phyloP scores from a whole-genome alignment of 37 sponge, comb jelly and placozoan genomes.

The Chondrilla cf. caribensis region DNA sequence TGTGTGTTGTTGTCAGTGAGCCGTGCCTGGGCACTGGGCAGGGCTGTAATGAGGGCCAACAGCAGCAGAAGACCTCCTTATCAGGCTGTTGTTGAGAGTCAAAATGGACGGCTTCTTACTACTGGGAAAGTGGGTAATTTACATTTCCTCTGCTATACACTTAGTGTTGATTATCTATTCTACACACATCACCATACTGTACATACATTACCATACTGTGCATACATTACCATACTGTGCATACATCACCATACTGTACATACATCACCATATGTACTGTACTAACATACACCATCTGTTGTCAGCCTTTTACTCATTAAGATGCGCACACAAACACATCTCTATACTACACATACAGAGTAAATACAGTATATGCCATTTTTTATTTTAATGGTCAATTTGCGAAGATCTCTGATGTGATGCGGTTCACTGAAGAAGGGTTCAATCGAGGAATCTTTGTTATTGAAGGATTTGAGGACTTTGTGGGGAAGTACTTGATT shows the following conservation, averaged over 20 bases:
- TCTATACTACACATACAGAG: no score
- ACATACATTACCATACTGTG: neutral
- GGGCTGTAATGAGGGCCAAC: slow-evolving; percentile 61
- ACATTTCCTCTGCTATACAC: no score
- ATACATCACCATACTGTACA: no score
- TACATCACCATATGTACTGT: no score
- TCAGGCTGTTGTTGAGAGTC: slow-evolving; percentile 35
- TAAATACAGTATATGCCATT: no score
- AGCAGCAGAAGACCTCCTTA: slow-evolving; percentile 24
- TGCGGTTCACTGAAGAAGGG: slow-evolving; percentile 40
- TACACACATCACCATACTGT: neutral
- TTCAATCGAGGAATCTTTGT: slow-evolving; percentile 40
- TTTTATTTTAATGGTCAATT: no score
- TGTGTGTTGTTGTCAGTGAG: slow-evolving; percentile 56
- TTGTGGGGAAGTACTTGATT: slow-evolving; percentile 33
- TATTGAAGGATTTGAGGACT: slow-evolving; percentile 67
- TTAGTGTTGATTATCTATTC: no score
- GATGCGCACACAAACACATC: no score
- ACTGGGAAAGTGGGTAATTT: slow-evolving; percentile 63
- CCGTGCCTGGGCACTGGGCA: slow-evolving; percentile 65
- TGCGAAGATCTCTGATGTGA: slow-evolving; percentile 57
- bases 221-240: no score
- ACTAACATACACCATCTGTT: no score
- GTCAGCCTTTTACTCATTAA: no score
- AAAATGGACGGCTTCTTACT: slow-evolving; percentile 55